Evolutionary conservation across 1,140 invertebrate genomes (phyloP).

Genomic region (Acromyrmex heyeri): DNA sequence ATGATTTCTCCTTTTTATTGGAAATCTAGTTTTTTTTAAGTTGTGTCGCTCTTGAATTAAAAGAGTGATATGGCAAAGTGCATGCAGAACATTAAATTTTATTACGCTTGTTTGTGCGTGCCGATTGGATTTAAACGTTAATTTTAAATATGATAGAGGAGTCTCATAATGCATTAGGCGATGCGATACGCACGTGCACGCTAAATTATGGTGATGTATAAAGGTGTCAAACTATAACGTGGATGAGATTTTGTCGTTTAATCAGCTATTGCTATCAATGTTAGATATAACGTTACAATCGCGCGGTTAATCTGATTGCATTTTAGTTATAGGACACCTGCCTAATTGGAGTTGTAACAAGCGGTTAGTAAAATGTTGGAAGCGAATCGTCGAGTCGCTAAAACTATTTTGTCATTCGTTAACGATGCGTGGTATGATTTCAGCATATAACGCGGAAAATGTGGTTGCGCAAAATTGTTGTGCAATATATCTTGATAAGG

Average conservation of each 20-base stretch:
- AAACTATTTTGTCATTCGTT: conserved; percentile 33
- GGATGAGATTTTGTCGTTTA: conserved; percentile 36
- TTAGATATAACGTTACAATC: conserved; percentile 39
- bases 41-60: too few species aligned
- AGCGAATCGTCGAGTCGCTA: neutral
- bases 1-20: too few species aligned
- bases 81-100: neutral
- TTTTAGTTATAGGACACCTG: conserved; percentile 39
- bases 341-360: conserved; percentile 45
- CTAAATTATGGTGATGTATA: neutral
- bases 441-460: neutral
- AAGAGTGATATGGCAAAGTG: too few species aligned
- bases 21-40: too few species aligned
- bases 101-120: neutral
- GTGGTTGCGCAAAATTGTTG: neutral
- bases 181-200: neutral
- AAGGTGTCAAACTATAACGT: conserved; percentile 2
- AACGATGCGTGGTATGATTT: neutral
- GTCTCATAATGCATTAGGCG: neutral
- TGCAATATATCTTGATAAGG: conserved; percentile 16
- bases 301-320: conserved; percentile 42
- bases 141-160: neutral
- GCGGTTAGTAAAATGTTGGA: conserved; percentile 9
- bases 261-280: conserved; percentile 12
- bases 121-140: neutral